phyloP scores from a whole-genome alignment of 1,140 invertebrate genomes.

The Drosophila arawakana region DNA sequence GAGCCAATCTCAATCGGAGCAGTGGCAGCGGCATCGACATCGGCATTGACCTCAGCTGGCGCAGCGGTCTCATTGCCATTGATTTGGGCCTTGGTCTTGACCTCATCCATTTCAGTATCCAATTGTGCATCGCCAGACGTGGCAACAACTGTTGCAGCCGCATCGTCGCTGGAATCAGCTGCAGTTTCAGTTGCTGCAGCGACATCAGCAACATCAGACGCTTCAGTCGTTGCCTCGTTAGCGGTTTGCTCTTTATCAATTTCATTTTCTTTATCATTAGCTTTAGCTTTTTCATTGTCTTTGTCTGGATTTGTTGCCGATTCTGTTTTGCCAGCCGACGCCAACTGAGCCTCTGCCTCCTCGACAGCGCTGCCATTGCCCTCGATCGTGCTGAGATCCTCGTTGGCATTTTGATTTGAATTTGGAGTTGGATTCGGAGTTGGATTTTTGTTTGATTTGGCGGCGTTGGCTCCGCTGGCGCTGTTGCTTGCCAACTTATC shows the following conservation, averaged over 20 bases:
- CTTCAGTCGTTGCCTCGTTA: slow-evolving; percentile 43
- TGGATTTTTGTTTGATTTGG: slow-evolving; percentile 45
- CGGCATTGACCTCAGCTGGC: slow-evolving; percentile 60
- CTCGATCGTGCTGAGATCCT: slow-evolving; percentile 45
- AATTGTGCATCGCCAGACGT: slow-evolving; percentile 44
- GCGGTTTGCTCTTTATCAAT: slow-evolving; percentile 26
- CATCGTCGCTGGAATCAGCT: slow-evolving; percentile 34
- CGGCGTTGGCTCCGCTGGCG: slow-evolving; percentile 53
- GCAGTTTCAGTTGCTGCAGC: no score
- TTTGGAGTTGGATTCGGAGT: slow-evolving; percentile 39
- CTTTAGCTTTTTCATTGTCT: slow-evolving; percentile 33
- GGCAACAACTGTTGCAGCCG: slow-evolving; percentile 32
- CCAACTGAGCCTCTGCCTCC: slow-evolving; percentile 49
- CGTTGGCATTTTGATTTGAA: slow-evolving; percentile 37
- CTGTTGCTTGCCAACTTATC: slow-evolving; percentile 33
- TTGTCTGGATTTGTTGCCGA: slow-evolving; percentile 60
- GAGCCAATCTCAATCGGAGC: slow-evolving; percentile 56
- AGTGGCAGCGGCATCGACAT: slow-evolving; percentile 64
- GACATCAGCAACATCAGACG: slow-evolving; percentile 22
- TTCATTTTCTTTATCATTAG: slow-evolving; percentile 28
- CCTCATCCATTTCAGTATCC: slow-evolving; percentile 61
- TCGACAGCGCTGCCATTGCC: slow-evolving; percentile 72
- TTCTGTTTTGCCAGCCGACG: slow-evolving; percentile 50
- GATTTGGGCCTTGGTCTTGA: slow-evolving; percentile 23
- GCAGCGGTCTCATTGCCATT: slow-evolving; percentile 67